Percentiles rank a stretch among this genome's conserved stretches.
Evolutionary conservation across 2,113 vertebrate genomes (phyloP).

Genomic region (Phocoena phocoena): DNA sequence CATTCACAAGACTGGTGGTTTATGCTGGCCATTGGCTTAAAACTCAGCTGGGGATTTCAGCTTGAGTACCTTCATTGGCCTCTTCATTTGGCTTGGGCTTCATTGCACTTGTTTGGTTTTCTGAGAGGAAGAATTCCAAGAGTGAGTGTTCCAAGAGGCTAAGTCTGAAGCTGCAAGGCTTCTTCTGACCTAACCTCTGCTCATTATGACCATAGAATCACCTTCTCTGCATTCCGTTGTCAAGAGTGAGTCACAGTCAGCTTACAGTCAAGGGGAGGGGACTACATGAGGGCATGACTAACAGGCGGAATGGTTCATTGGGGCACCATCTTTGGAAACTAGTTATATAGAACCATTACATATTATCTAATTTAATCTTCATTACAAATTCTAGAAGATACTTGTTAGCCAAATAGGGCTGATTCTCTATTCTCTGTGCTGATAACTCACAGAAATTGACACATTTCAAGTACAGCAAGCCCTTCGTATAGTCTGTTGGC

Average conservation of each 20-base stretch:
- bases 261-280: not conserved
- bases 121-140: not conserved
- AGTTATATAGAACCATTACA: not conserved
- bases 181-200: not conserved
- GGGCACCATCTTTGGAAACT: not conserved
- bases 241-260: not conserved
- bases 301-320: not conserved
- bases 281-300: not conserved
- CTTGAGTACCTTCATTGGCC: not conserved
- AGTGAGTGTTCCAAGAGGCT: not conserved
- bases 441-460: not conserved
- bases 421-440: not conserved
- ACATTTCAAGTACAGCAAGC: not conserved
- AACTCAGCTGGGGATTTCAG: not conserved
- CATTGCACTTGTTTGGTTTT: not conserved
- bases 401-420: not conserved
- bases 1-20: not conserved
- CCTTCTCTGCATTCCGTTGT: not conserved
- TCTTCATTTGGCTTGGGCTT: not conserved
- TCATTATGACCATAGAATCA: not conserved
- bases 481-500: not conserved
- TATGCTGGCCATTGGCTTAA: not conserved
- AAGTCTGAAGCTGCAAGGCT: not conserved
- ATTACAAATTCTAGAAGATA: not conserved
- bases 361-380: not conserved